Evolutionary conservation across 2,113 vertebrate species (phyloP), one percentile per base, ranked within the genome.

Genomic region (Cheilinus undulatus): DNA sequence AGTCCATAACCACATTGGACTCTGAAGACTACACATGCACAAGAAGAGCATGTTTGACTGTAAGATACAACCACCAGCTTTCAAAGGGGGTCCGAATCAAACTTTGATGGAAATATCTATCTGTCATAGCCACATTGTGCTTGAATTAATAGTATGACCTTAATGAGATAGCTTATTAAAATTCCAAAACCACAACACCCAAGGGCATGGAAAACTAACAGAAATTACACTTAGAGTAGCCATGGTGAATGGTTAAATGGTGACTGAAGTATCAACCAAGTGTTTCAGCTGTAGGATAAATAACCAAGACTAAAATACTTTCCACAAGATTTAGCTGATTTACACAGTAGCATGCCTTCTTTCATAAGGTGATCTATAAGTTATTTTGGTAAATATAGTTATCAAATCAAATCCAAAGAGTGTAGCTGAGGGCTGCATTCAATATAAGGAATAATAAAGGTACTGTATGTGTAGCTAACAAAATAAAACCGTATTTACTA

Each of bases 1-100:
- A 74, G 76, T 84, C 87, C 82, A 78, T 88, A 90, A 91, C 89
- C 91, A 83, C 89, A 91, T 76, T 40, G 23, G 70, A 78, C 86
- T 83, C 76, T 73, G 69, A 52, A 77, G 69, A 76, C 76, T 61
- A 49, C 36, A 57, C 45, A 53, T 58, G 79, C 73, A 88, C 70
- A 48, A 4, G 59, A 32, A 42, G 32, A 58, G 73, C 30, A n/a
- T n/a, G 36, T 56, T 48, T 0, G 10, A 45, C 52, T 75, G 68
- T 45, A 54, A 72, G 85, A 67, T 20, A 57, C 67, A 84, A 78
- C 81, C 68, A 78, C 54, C 61, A 68, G 80, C 83, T 85, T 65
- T 80, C 43, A 78, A 57, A 51, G 72, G 59, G 64, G 76, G 90
- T 84, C 15, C 5, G 19, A 34, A 42, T 78, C 57, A 73, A 77